Percentiles rank a stretch among this genome's conserved stretches.
Conservation (phyloP, 92 coral and sea anemone species). For the Parazoanthus swiftii region DNA sequence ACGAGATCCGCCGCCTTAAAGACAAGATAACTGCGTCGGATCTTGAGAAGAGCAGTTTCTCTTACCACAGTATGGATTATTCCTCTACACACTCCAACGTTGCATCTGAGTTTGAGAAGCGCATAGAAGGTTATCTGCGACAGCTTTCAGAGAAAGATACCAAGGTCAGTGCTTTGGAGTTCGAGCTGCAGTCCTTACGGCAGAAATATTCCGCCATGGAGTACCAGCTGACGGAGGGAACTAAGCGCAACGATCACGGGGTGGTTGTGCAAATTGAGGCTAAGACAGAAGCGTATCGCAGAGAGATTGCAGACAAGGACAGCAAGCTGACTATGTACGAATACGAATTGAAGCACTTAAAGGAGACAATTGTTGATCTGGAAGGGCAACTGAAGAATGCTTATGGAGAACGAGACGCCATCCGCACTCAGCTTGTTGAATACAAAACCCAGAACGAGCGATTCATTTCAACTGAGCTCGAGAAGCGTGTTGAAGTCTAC, state of each 20-base stretch:
- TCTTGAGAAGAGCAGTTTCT: constrained; percentile 12
- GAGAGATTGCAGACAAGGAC: constrained; percentile 52
- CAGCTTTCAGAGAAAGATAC: constrained; percentile 38
- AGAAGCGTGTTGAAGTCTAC: constrained; percentile 41
- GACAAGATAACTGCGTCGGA: not conserved
- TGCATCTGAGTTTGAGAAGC: constrained; percentile 39
- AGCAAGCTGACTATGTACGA: constrained; percentile 34
- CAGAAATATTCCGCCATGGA: constrained; percentile 38
- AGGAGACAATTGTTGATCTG: constrained; percentile 12
- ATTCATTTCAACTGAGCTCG: constrained; percentile 32
- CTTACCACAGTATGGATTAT: constrained; percentile 18
- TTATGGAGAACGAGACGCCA: constrained; percentile 43
- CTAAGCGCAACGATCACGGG: constrained; percentile 28
- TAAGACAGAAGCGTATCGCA: constrained; percentile 39
- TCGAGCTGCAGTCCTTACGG: constrained; percentile 22
- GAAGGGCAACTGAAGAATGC: constrained; percentile 29
- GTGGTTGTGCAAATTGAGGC: constrained; percentile 42
- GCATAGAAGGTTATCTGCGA: constrained; percentile 21
- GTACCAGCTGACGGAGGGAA: constrained; percentile 37
- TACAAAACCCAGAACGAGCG: constrained; percentile 51
- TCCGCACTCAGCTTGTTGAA: constrained; percentile 46
- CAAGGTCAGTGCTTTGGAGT: constrained; percentile 24
- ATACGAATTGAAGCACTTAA: constrained; percentile 27
- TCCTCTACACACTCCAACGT: constrained; percentile 12
- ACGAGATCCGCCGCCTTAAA: constrained; percentile 34